Evolutionary conservation across 2,113 vertebrate species (phyloP), one percentile per base, ranked within the genome.

Genomic region (Lucifuga dentata): DNA sequence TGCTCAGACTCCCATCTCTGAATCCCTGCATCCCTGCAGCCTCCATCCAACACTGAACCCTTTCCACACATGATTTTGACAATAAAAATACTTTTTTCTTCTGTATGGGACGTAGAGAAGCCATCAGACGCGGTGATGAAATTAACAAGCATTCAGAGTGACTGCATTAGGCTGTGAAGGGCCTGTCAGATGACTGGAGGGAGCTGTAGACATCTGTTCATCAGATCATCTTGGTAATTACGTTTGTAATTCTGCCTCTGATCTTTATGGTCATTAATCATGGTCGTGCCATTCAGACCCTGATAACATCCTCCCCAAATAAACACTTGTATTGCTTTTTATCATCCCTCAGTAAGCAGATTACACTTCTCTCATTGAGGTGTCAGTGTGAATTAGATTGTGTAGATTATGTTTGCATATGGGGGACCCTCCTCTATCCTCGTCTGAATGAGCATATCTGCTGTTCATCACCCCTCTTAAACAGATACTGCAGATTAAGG

Each of bases 291-390:
- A 16, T 6, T 21, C 21, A 24, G 32, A 23, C 38, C 2, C 29
- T 17, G 29, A 17, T 44, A 36, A n/a, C 24, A 7, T 16, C 39
- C 24, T 13, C 10, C 12, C 17, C 23, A 19, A 11, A 49, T 67
- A 53, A 10, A 67, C 57, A 59, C 75, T 53, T 51, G 60, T 60
- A 81, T 86, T 88, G 81, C 1, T 59, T 63, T 82, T 57, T 13
- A 52, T 86, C 86, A 86, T 86, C 83, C 59, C 63, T 73, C 65
- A 76, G 60, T 68, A 83, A 86, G 65, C 70, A 79, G 85, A 88
- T 91, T 84, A 82, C 26, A 79, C 61, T 57, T 65, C 62, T 51
- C 20, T 57, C 46, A 49, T 6, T 10, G 32, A 80, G 77, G 74
- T 78, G 75, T 75, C 44, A 20, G 33, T 43, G 39, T 55, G 39